phyloP scores from a whole-genome alignment of 2,113 vertebrate species.

The Eonycteris spelaea region DNA sequence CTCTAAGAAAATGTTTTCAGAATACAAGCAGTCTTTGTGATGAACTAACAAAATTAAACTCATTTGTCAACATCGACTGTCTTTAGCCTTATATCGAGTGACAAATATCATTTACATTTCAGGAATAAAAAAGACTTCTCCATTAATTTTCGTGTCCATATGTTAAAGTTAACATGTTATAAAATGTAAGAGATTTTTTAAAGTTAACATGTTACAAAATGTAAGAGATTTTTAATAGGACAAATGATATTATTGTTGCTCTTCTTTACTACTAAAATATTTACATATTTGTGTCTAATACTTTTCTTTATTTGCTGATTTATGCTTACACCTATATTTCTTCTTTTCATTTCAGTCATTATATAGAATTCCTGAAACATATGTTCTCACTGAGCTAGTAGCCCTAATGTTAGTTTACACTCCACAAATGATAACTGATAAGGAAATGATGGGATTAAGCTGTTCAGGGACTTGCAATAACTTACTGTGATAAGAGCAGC shows the following conservation, averaged over 20 bases:
- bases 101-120: not conserved
- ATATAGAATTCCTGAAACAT: conserved; percentile 80
- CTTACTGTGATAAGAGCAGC: conserved; percentile 83
- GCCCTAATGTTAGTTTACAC: conserved; percentile 82
- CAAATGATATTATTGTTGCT: conserved; percentile 11
- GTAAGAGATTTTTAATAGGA: conserved; percentile 1
- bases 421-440: conserved; percentile 86
- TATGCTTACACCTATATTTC: not conserved
- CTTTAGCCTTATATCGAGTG: not conserved
- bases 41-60: conserved; percentile 5
- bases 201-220: conserved; percentile 13
- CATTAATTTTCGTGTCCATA: not conserved
- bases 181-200: conserved; percentile 37
- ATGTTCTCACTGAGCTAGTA: conserved; percentile 79
- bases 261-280: conserved; percentile 18
- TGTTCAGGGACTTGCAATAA: conserved; percentile 86
- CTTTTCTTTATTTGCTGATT: conserved; percentile 28
- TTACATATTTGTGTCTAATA: conserved; percentile 26
- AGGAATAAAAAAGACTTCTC: not conserved
- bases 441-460: conserved; percentile 88
- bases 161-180: conserved; percentile 10
- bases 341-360: conserved; percentile 61
- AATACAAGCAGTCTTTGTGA: not conserved
- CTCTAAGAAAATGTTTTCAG: not conserved
- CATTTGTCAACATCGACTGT: not conserved